Evolutionary conservation across 1,140 invertebrate genomes (phyloP).

Genomic region (Orchesella cincta): DNA sequence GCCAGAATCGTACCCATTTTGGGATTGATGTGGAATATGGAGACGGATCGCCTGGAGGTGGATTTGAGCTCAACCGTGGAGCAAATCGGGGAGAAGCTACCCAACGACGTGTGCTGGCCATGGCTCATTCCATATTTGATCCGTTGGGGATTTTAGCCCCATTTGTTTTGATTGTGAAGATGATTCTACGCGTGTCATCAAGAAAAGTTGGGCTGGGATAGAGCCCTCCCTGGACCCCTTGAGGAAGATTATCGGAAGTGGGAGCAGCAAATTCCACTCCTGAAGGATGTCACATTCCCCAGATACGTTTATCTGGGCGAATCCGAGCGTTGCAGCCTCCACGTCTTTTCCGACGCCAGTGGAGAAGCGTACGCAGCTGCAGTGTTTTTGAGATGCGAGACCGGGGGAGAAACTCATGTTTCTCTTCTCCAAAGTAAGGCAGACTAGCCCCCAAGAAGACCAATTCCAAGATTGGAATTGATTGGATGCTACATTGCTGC

Average conservation of each 20-base stretch:
- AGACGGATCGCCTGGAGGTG: background rate
- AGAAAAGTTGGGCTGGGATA: background rate
- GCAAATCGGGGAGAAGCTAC: background rate
- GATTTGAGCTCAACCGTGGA: background rate
- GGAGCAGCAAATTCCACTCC: background rate
- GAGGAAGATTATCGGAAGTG: background rate
- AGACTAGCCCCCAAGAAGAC: background rate
- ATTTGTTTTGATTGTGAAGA: background rate
- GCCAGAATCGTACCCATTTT: background rate
- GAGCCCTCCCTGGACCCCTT: background rate
- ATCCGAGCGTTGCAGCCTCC: background rate
- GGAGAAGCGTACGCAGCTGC: background rate
- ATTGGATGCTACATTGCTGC: no score
- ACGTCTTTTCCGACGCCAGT: background rate
- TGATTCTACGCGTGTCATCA: background rate
- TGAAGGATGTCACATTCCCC: background rate
- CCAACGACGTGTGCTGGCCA: background rate
- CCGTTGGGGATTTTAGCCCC: background rate
- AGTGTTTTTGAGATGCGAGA: background rate
- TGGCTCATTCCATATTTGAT: no score
- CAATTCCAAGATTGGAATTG: background rate
- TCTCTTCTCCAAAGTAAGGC: background rate
- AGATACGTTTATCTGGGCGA: background rate
- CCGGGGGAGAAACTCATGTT: background rate
- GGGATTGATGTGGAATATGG: background rate